Evolutionary conservation across 1,140 invertebrate genomes (phyloP).

Genomic region (Brachionus rubens): DNA sequence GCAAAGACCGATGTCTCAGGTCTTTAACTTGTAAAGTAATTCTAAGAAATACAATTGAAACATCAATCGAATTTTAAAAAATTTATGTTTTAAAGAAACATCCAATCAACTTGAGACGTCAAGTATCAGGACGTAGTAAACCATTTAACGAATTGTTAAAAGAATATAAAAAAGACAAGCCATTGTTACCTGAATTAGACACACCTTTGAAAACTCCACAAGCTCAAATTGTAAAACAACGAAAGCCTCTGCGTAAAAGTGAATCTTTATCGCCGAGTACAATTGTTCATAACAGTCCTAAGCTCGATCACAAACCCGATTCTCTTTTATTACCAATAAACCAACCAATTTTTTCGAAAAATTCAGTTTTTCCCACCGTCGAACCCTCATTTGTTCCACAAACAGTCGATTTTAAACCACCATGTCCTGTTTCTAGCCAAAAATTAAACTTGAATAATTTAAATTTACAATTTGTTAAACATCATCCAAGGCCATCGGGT

Average conservation of each 20-base stretch:
- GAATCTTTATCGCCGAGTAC: not conserved
- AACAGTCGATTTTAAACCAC: not conserved
- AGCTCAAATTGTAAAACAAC: not conserved
- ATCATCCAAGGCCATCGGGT: slow-evolving; percentile 42
- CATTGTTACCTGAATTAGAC: slow-evolving; percentile 50
- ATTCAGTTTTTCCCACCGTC: not conserved
- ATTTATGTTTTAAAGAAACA: slow-evolving; percentile 64
- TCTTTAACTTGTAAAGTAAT: slow-evolving; percentile 73
- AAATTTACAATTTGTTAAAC: slow-evolving; percentile 15
- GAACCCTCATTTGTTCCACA: not conserved
- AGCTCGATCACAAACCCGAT: not conserved
- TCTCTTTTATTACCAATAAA: not conserved
- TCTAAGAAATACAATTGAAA: slow-evolving; percentile 14
- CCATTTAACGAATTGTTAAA: slow-evolving; percentile 74
- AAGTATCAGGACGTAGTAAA: slow-evolving; percentile 71
- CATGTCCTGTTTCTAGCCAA: not conserved
- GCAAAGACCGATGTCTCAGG: slow-evolving; percentile 70
- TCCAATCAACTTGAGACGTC: slow-evolving; percentile 70
- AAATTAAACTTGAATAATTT: slow-evolving; percentile 27
- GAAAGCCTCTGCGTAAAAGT: not conserved
- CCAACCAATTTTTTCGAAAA: not conserved
- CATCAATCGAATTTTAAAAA: not conserved
- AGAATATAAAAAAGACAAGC: slow-evolving; percentile 70
- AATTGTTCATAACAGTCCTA: not conserved
- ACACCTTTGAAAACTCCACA: not conserved